phyloP scores from a whole-genome alignment of 2,113 vertebrate genomes.

The Hippolais icterina region DNA sequence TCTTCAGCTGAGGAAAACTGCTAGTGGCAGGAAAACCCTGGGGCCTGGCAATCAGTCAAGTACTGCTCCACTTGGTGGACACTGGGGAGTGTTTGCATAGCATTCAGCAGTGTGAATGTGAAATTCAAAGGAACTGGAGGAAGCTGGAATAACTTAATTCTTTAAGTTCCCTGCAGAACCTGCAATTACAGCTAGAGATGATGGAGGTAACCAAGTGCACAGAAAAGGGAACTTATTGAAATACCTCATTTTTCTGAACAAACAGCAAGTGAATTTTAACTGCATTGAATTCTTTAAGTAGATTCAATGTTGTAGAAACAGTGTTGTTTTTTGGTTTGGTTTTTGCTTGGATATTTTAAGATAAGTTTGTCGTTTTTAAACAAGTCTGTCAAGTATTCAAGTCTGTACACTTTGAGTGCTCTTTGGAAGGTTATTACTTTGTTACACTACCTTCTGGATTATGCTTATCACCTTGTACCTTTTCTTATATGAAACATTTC shows the following conservation, averaged over 20 bases:
- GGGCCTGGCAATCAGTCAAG: neutral
- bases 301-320: neutral
- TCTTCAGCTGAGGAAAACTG: neutral
- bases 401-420: neutral
- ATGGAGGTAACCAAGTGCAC: neutral
- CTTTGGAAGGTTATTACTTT: neutral
- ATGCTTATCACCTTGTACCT: neutral
- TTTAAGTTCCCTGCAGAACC: neutral
- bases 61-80: neutral
- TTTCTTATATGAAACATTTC: neutral
- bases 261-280: neutral
- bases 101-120: neutral
- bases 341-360: neutral
- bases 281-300: neutral
- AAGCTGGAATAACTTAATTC: neutral
- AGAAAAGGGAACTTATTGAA: neutral
- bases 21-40: neutral
- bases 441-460: neutral
- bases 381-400: neutral
- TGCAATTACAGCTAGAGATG: neutral
- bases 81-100: neutral
- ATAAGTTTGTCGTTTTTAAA: neutral
- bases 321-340: neutral
- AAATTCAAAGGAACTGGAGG: neutral
- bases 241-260: neutral